Percentiles rank a stretch among this genome's conserved stretches.
Conservation (phyloP, 2,113 vertebrate genomes). For the Campylomormyrus numenius region DNA sequence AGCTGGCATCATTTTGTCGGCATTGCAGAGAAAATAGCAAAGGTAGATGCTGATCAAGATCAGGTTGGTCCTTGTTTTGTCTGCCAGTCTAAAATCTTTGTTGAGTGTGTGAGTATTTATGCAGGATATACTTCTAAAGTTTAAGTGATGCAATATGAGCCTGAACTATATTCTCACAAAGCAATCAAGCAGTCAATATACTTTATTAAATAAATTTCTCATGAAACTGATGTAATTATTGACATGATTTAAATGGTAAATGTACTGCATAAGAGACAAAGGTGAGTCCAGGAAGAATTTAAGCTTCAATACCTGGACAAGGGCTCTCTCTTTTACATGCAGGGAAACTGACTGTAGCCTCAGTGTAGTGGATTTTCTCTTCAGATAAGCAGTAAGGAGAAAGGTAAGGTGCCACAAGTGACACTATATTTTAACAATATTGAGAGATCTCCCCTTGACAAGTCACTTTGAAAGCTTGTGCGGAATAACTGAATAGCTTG, state of each 20-base stretch:
- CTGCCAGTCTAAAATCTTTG: not conserved
- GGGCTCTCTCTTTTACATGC: not conserved
- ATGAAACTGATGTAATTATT: not conserved
- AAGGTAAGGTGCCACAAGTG: not conserved
- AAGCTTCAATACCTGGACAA: not conserved
- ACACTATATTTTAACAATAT: not conserved
- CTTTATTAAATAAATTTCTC: not conserved
- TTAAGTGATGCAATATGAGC: not conserved
- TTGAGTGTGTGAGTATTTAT: not conserved
- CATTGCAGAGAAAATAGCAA: not conserved
- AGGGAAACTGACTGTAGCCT: not conserved
- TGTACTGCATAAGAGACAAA: not conserved
- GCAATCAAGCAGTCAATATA: not conserved
- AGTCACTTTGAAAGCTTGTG: conserved; percentile 3
- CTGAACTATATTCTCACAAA: not conserved
- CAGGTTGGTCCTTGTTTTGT: not conserved
- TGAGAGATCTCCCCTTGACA: not conserved
- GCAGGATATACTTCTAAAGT: not conserved
- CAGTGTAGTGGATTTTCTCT: not conserved
- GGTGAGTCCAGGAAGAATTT: not conserved
- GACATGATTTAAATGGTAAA: not conserved
- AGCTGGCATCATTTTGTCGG: not conserved
- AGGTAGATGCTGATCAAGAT: not conserved
- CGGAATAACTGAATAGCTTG: not conserved
- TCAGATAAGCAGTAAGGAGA: not conserved